phyloP scores from a whole-genome alignment of 2,113 vertebrate genomes.

The Lathamus discolor region DNA sequence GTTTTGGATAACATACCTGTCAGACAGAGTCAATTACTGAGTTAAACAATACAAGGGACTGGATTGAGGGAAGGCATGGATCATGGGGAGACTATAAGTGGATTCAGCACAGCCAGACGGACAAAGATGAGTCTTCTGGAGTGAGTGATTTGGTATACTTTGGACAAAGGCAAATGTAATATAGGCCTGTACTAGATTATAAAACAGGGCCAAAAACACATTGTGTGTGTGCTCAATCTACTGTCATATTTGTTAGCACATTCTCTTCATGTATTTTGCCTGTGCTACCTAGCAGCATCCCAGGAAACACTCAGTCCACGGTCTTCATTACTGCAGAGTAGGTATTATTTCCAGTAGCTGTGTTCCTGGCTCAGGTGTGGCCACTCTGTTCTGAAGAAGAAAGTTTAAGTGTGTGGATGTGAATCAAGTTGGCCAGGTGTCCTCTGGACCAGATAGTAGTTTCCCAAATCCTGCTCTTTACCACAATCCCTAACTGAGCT shows the following conservation, averaged over 20 bases:
- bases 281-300: background rate
- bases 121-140: background rate
- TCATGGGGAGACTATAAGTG: background rate
- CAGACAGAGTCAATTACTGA: background rate
- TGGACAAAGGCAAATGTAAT: background rate
- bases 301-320: background rate
- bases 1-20: background rate
- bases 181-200: background rate
- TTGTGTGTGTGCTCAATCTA: fast-evolving
- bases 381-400: background rate
- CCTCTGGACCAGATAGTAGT: background rate
- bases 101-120: background rate
- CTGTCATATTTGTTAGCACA: background rate
- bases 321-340: background rate
- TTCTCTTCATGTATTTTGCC: background rate
- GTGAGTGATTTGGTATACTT: background rate
- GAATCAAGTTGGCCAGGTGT: background rate
- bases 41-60: background rate
- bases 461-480: background rate
- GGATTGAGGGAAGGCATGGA: background rate
- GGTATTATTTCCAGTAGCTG: background rate
- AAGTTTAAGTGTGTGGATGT: background rate
- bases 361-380: background rate
- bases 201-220: background rate
- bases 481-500: background rate